Evolutionary conservation across 2,888 invertebrate species (phyloP).

Genomic region (Tetramorium bicarinatum): DNA sequence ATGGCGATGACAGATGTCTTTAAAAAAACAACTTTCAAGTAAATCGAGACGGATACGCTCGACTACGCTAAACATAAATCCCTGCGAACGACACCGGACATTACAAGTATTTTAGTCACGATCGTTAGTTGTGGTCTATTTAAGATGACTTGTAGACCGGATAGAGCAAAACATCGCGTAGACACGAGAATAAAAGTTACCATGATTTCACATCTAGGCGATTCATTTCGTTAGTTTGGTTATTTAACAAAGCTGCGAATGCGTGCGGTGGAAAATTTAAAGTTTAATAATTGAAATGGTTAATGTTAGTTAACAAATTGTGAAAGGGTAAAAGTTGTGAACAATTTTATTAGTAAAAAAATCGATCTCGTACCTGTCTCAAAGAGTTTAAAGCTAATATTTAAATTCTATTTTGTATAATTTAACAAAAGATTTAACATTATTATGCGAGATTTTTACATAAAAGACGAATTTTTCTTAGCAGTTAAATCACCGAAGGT

Average conservation of each 20-base stretch:
- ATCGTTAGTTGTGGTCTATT: conserved; percentile 69
- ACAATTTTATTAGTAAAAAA: not conserved
- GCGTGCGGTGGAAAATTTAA: not conserved
- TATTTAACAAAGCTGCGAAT: not conserved
- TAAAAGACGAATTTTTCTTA: not conserved
- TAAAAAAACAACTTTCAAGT: conserved; percentile 40
- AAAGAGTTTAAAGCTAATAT: not conserved
- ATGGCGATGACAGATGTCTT: conserved; percentile 7
- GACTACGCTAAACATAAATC: conserved; percentile 76
- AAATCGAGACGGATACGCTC: conserved; percentile 63
- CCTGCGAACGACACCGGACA: conserved; percentile 20
- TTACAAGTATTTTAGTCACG: conserved; percentile 37
- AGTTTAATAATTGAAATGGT: not conserved
- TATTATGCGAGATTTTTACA: conserved; percentile 3
- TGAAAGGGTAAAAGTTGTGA: not conserved
- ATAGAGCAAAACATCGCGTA: conserved; percentile 11
- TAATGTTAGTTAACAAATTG: not conserved
- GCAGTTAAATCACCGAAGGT: not conserved
- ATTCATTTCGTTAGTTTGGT: conserved; percentile 31
- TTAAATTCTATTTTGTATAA: not conserved
- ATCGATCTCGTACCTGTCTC: not conserved
- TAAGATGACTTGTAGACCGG: conserved; percentile 39
- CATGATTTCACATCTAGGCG: conserved; percentile 21
- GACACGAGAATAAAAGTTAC: conserved; percentile 43
- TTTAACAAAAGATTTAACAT: not conserved